Base-by-base conservation (phyloP, 2,888 invertebrate genomes). In the Brachyptera putata region DNA sequence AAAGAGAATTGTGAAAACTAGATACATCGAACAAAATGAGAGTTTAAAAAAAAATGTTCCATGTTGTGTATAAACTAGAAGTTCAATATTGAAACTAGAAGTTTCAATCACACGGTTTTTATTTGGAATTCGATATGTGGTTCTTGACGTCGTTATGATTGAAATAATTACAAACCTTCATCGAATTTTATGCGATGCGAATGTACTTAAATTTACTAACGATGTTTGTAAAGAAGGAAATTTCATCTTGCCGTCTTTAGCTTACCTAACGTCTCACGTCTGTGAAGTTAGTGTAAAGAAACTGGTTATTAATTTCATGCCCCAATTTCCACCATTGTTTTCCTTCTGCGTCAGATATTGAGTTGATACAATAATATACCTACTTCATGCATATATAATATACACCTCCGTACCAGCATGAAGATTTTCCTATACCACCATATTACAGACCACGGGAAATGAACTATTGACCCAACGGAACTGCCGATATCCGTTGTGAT, bases 221-320 rank as follows among this genome's bases (percentile, higher is more conserved):
- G 49, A 50, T 53, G 36, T 53, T 53, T 53, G 36, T 53, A 53
- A 36, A 53, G 53, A 53, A 36, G 53, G 36, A 53, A 50, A 53
- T 53, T 34, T 36, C 53, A 53, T 53, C 53, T 36, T 36, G 36
- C 53, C 22, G 34, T 36, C 34, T 36, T 34, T 53, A 53, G 36
- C 22, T 53, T 36, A 53, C 53, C 36, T 34, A 50, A 50, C 26
- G 49, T 50, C 49, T 50, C 49, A 36, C 34, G 53, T 53, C 53
- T 53, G 22, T 21, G 36, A 53, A 53, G 53, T 53, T 53, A 34
- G 36, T 36, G 34, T 22, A 53, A 53, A 34, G 46, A 22, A 46
- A 22, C 46, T 46, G 46, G 46, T 46, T 46, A 46, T 46, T 46
- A 46, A 46, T 53, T 50, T 36, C 34, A 36, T 53, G 53, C 53